Evolutionary conservation across 2,113 vertebrate genomes (phyloP), one percentile per base, ranked within the genome.

Genomic region (Melanotaenia duboulayi): DNA sequence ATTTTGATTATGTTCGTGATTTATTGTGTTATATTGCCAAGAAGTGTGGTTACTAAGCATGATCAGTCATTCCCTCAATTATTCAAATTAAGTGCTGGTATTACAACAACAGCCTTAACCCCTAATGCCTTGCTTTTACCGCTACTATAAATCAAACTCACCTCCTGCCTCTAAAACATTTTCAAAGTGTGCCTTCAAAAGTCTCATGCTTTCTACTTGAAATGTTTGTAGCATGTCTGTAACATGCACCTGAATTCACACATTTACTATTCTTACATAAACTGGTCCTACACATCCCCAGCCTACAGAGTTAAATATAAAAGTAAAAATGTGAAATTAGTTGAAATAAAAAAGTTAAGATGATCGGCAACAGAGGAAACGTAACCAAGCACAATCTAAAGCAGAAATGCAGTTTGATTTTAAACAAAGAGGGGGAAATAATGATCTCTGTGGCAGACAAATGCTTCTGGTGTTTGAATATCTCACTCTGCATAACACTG

Each of bases 21-120:
- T 88, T 87, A 90, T 89, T 51, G 76, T 50, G 71, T 81, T 87
- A 58, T 79, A 83, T 75, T 72, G 83, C 80, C 65, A 63, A 80
- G 82, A 74, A 56, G 80, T 74, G 83, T 72, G 75, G 82, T 84
- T 80, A 62, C 80, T 81, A 80, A 84, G 75, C 80, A 84, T 85
- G 82, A 90, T 89, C 81, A 85, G 68, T 90, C 87, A 90, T 88
- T 90, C 82, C 89, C 81, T 90, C 83, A 90, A 83, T 89, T 90
- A 90, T 91, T 91, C 85, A 89, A 87, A 89, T 90, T 80, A 89
- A 85, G 84, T 76, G 59, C 74, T 52, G 65, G 80, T 83, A 85
- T 87, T 90, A 90, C 85, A 90, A 89, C 82, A 76, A 66, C 85
- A 86, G 87, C 54, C 69, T 84, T 90, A 87, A 91, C 85, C 90